These are phyloP conservation scores for Nomada hirtipes DNA, from an alignment of 2,888 invertebrate species.

Conservation along the genomic window DNA sequence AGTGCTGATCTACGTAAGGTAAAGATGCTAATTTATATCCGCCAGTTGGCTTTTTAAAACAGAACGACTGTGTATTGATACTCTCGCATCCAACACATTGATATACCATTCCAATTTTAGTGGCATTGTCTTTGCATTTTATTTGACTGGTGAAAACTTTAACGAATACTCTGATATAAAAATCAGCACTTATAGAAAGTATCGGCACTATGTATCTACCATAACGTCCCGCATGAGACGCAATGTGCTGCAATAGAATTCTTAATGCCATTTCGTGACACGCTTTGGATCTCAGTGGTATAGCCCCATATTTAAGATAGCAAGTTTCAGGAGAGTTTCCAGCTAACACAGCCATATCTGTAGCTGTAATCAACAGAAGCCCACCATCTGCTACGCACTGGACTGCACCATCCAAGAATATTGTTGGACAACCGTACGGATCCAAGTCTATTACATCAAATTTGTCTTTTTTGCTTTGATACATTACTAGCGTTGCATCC, in stretches of 20 bases:
- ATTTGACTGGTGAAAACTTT: conserved; percentile 91
- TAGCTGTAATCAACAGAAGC: conserved; percentile 96
- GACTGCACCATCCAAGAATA: conserved; percentile 95
- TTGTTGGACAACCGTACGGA: conserved; percentile 98
- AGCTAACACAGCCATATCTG: conserved; percentile 98
- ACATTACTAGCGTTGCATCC: conserved; percentile 97
- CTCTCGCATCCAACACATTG: conserved; percentile 96
- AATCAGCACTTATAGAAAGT: conserved; percentile 96
- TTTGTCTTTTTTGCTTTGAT: conserved; percentile 89
- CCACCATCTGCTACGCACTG: conserved; percentile 93
- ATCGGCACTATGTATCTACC: conserved; percentile 96
- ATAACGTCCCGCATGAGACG: conserved; percentile 96
- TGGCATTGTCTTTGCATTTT: conserved; percentile 94
- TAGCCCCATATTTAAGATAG: conserved; percentile 95
- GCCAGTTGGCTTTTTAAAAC: conserved; percentile 87
- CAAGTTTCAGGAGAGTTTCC: conserved; percentile 98
- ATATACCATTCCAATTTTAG: conserved; percentile 94
- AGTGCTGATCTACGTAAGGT: conserved; percentile 88
- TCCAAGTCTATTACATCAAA: conserved; percentile 98
- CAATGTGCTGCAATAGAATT: conserved; percentile 95
- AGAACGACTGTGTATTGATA: conserved; percentile 91
- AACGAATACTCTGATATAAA: conserved; percentile 98
- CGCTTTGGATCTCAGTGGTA: conserved; percentile 93
- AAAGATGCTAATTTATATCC: conserved; percentile 88
- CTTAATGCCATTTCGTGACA: conserved; percentile 99